These are phyloP conservation scores for Andrena trimmerana DNA, from an alignment of 2,888 invertebrate species.

Conservation along the genomic window DNA sequence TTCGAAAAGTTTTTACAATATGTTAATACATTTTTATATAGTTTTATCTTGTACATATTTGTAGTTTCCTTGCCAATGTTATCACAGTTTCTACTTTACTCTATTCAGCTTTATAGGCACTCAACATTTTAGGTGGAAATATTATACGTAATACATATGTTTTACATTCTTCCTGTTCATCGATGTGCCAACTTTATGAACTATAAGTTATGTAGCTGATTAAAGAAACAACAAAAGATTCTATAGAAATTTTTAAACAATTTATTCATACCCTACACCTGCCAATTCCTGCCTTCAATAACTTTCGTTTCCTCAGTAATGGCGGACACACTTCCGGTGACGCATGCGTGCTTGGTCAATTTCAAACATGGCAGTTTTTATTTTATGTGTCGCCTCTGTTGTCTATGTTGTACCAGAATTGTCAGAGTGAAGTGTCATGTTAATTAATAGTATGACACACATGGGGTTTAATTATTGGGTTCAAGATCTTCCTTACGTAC, in stretches of 20 bases:
- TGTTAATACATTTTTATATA: slow-evolving; percentile 2
- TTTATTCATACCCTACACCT: background rate
- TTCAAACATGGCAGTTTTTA: slow-evolving; percentile 41
- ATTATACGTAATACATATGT: slow-evolving; percentile 9
- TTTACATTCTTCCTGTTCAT: background rate
- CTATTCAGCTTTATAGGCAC: background rate
- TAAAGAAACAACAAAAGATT: slow-evolving; percentile 29
- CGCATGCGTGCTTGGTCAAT: slow-evolving; percentile 31
- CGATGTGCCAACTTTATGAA: slow-evolving; percentile 42
- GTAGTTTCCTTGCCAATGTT: slow-evolving; percentile 11
- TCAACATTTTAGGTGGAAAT: background rate
- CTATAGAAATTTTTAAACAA: background rate
- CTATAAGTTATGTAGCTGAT: slow-evolving; percentile 24
- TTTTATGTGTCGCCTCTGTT: slow-evolving; percentile 13
- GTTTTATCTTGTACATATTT: slow-evolving; percentile 32
- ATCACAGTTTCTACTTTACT: slow-evolving; percentile 16
- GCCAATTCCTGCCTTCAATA: background rate
- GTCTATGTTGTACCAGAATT: background rate
- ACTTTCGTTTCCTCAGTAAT: background rate
- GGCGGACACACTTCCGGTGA: background rate
- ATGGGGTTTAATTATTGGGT: background rate
- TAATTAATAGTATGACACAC: slow-evolving; percentile 22
- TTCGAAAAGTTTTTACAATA: slow-evolving; percentile 5
- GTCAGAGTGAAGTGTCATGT: slow-evolving; percentile 24
- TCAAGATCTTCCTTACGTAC: background rate